Conservation (phyloP, 2,888 invertebrate species). For the Clepsis dumicolana region DNA sequence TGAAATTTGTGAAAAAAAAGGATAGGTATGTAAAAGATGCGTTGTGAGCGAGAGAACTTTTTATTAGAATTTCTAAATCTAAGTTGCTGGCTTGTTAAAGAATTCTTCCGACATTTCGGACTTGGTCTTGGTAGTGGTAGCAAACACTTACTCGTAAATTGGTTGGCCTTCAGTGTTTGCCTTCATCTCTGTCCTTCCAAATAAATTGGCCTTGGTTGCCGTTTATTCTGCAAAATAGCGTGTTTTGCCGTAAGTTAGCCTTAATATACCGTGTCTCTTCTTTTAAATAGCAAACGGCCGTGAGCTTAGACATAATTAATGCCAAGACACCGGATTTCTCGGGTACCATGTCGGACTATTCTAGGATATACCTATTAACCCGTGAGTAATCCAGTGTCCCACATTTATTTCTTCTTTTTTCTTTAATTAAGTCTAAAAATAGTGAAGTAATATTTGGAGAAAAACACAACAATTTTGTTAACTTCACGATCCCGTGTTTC, state of each 20-base stretch:
- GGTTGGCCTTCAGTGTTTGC: conserved; percentile 27
- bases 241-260: neutral
- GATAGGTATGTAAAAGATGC: too few relatives aligned
- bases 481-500: neutral
- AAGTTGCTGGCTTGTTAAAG: neutral
- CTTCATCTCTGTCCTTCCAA: conserved; percentile 1
- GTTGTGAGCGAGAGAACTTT: too few relatives aligned
- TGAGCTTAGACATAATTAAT: too few relatives aligned
- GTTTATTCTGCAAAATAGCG: neutral
- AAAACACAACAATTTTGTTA: neutral
- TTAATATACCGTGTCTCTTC: neutral
- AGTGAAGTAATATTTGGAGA: neutral
- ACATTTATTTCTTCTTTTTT: too few relatives aligned
- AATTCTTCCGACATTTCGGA: neutral
- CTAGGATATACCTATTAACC: too few relatives aligned
- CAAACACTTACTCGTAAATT: conserved; percentile 39
- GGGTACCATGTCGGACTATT: too few relatives aligned
- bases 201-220: conserved; percentile 11
- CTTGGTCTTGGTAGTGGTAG: neutral
- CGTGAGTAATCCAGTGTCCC: too few relatives aligned
- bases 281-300: too few relatives aligned
- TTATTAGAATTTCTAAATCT: too few relatives aligned
- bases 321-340: too few relatives aligned
- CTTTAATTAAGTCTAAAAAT: neutral
- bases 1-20: too few relatives aligned